These are phyloP conservation scores for Hippoglossus hippoglossus DNA, from an alignment of 2,797 vertebrate species.

Conservation along the genomic window DNA sequence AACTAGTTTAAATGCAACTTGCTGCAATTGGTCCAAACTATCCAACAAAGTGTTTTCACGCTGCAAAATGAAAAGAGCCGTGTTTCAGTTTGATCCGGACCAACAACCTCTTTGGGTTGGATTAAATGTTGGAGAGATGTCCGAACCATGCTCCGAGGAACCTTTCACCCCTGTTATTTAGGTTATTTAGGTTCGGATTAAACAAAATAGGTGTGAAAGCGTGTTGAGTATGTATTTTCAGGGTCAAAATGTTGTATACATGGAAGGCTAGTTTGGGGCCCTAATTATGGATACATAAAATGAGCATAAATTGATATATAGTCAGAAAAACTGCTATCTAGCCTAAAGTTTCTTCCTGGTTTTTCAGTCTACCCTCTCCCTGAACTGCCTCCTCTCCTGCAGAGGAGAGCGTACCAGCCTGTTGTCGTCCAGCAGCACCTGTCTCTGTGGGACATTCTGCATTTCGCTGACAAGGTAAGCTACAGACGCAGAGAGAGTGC, in stretches of 20 bases:
- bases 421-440: conserved; percentile 73
- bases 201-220: too few relatives aligned
- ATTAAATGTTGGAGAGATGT: too few relatives aligned
- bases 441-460: conserved; percentile 81
- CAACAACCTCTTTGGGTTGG: too few relatives aligned
- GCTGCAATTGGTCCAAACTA: too few relatives aligned
- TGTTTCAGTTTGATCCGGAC: too few relatives aligned
- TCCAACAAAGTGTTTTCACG: too few relatives aligned
- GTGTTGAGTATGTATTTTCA: not conserved
- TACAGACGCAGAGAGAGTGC: not conserved
- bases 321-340: not conserved
- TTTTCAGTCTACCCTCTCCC: conserved; percentile 74
- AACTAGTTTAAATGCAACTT: too few relatives aligned
- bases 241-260: not conserved
- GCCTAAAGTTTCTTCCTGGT: conserved; percentile 1
- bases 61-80: too few relatives aligned
- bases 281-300: not conserved
- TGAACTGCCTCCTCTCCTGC: conserved; percentile 55
- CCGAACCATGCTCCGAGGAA: too few relatives aligned
- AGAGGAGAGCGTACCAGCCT: conserved; percentile 65
- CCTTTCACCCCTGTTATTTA: too few relatives aligned
- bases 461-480: conserved; percentile 73
- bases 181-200: too few relatives aligned
- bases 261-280: not conserved
- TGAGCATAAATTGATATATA: not conserved